Conservation (phyloP, 2,797 vertebrate species). For the Nyctibius grandis region DNA sequence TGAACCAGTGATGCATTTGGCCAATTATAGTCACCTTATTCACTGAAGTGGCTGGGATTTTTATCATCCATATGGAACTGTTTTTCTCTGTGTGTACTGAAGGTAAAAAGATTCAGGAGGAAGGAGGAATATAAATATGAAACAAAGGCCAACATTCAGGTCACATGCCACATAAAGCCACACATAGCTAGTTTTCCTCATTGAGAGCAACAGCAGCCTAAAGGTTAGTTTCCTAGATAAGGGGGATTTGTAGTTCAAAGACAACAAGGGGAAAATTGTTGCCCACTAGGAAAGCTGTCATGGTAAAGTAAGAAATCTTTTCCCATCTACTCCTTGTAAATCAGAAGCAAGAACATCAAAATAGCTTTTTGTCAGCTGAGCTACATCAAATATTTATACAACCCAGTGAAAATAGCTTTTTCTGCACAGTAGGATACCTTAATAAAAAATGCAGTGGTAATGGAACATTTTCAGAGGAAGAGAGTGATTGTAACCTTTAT, state of each 20-base stretch:
- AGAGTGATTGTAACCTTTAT: constrained; percentile 63
- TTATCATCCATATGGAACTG: neutral
- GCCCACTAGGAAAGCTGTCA: constrained; percentile 25
- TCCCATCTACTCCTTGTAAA: constrained; percentile 50
- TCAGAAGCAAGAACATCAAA: constrained; percentile 68
- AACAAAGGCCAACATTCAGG: neutral
- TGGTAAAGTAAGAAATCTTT: constrained; percentile 42
- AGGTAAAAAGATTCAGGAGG: neutral
- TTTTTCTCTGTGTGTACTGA: neutral
- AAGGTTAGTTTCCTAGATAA: neutral
- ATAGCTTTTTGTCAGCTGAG: constrained; percentile 73
- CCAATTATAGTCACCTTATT: neutral
- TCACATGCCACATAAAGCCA: neutral
- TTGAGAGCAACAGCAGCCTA: neutral
- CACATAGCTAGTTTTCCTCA: neutral
- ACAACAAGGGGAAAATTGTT: neutral
- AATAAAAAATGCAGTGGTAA: constrained; percentile 76
- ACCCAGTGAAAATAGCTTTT: constrained; percentile 64
- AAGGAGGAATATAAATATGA: neutral
- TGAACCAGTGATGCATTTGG: neutral
- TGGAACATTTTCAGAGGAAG: constrained; percentile 66
- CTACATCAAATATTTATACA: constrained; percentile 79
- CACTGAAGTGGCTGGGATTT: neutral
- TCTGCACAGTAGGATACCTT: constrained; percentile 73
- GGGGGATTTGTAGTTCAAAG: constrained; percentile 2